Evolutionary conservation across 30 jellyfish, hydroid and myxozoan genomes (phyloP).

Genomic region (Nemopilema nomurai): DNA sequence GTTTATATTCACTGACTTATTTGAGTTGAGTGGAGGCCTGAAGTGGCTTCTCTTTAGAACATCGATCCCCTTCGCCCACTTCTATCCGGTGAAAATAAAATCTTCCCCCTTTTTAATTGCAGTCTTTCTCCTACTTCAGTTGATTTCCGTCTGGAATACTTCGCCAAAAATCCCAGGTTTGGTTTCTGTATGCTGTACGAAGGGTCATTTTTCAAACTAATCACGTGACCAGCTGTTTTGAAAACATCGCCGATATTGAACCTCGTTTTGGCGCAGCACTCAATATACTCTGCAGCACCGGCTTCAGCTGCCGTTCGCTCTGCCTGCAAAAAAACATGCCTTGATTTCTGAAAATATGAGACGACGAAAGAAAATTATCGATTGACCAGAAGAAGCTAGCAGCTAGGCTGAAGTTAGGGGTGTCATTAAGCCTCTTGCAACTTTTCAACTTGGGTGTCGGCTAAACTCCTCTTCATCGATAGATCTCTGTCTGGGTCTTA

Average conservation of each 20-base stretch:
- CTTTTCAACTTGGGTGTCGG: no score
- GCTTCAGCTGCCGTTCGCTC: slow-evolving; percentile 61
- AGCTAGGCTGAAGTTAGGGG: no score
- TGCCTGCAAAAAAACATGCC: slow-evolving; percentile 65
- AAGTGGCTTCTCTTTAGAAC: no score
- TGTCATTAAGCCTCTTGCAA: no score
- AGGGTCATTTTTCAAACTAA: slow-evolving; percentile 48
- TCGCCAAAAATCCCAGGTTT: slow-evolving; percentile 52
- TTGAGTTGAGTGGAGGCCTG: no score
- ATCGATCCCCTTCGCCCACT: slow-evolving; percentile 58
- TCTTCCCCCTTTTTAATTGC: slow-evolving; percentile 41
- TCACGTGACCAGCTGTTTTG: slow-evolving; percentile 71
- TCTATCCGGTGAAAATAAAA: slow-evolving; percentile 25
- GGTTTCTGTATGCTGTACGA: slow-evolving; percentile 35
- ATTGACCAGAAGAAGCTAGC: not conserved
- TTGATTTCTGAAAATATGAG: not conserved
- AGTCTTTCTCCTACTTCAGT: slow-evolving; percentile 61
- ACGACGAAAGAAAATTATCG: not conserved
- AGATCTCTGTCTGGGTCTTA: no score
- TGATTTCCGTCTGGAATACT: slow-evolving; percentile 70
- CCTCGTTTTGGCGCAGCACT: slow-evolving; percentile 87
- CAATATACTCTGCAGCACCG: slow-evolving; percentile 87
- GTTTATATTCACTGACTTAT: no score
- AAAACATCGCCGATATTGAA: slow-evolving; percentile 69
- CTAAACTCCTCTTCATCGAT: no score